Evolutionary conservation across 2,888 invertebrate species (phyloP).

Genomic region (Volucella inanis): DNA sequence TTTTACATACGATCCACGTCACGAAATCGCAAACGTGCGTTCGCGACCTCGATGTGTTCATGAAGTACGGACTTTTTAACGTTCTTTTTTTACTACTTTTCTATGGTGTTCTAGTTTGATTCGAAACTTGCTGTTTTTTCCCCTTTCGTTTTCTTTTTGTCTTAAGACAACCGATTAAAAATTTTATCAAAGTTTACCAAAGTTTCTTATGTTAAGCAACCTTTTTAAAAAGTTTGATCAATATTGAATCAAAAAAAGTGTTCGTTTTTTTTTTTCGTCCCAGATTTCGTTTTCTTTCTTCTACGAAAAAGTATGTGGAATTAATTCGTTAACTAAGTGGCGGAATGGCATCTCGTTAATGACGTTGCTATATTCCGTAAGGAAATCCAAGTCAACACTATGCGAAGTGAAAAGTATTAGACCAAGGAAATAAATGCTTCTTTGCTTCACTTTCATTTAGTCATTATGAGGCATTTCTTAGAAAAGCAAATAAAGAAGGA

Average conservation of each 20-base stretch:
- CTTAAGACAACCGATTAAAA: constrained; percentile 29
- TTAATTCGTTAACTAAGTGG: constrained; percentile 54
- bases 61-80: too few relatives aligned
- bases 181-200: constrained; percentile 63
- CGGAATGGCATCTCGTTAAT: constrained; percentile 44
- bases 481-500: constrained; percentile 49
- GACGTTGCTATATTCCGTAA: constrained; percentile 34
- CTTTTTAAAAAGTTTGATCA: constrained; percentile 74
- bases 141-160: too few relatives aligned
- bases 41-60: background rate
- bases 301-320: constrained; percentile 23
- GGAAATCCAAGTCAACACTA: constrained; percentile 57
- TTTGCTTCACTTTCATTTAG: constrained; percentile 13
- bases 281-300: constrained; percentile 23
- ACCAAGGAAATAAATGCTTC: constrained; percentile 56
- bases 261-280: background rate
- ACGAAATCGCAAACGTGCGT: too few relatives aligned
- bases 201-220: constrained; percentile 67
- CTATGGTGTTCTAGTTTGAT: too few relatives aligned
- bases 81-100: too few relatives aligned
- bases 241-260: constrained; percentile 70
- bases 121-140: too few relatives aligned
- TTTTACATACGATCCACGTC: too few relatives aligned
- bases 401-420: constrained; percentile 57
- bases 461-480: constrained; percentile 18